phyloP scores from a whole-genome alignment of 1,140 invertebrate species.

The Cepaea nemoralis region DNA sequence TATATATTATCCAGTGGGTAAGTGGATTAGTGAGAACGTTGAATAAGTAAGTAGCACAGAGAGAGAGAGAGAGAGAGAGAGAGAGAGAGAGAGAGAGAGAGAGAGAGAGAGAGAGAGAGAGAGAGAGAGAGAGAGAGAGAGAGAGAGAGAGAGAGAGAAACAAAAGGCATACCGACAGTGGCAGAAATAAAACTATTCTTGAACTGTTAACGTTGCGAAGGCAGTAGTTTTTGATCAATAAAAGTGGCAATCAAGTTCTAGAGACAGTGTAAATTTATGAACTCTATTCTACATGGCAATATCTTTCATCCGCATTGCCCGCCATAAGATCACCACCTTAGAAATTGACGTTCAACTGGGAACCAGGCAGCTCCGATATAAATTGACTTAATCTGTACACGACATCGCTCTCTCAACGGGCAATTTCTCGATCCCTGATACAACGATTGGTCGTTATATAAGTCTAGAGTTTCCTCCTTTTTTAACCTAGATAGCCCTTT shows the following conservation, averaged over 20 bases:
- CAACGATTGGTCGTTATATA: not conserved
- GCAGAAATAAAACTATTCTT: no score
- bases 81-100: no score
- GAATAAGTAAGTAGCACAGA: no score
- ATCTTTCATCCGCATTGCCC: no score
- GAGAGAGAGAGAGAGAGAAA: slow-evolving; percentile 3
- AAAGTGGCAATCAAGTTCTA: no score
- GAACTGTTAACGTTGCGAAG: no score
- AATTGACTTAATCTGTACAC: slow-evolving; percentile 19
- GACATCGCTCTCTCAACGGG: not conserved
- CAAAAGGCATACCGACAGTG: not conserved
- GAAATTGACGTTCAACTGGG: not conserved
- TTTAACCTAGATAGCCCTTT: not conserved
- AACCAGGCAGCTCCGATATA: not conserved
- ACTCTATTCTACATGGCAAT: no score
- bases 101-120: not conserved
- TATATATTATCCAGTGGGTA: no score
- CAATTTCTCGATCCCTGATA: not conserved
- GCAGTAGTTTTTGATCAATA: no score
- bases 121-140: slow-evolving; percentile 9
- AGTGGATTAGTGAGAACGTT: no score
- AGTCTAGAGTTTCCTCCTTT: not conserved
- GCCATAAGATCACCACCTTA: not conserved
- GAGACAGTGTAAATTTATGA: no score
- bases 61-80: no score